Evolutionary conservation across 2,113 vertebrate species (phyloP), one percentile per base, ranked within the genome.

Genomic region (Lophius piscatorius): DNA sequence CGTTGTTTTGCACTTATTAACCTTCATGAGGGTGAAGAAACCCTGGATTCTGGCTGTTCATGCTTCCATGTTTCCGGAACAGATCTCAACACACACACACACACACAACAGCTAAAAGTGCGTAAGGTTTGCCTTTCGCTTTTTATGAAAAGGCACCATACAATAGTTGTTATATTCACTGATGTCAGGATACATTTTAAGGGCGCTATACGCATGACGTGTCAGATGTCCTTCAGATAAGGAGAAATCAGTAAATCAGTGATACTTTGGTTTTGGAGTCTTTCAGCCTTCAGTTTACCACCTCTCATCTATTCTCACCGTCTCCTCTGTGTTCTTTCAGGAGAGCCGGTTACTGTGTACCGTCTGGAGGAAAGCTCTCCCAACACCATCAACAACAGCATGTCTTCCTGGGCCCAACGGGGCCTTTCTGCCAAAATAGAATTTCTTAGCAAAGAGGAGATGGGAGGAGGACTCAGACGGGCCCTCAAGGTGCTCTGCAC

Each of bases 361-460:
- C 93, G 96, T 14, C 91, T 99, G 47, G 97, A 99, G 74, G 97
- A 99, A 86, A 99, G 97, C 52, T 99, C 97, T 23, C 97, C 96
- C 46, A 96, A 85, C 87, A 98, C 94, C 52, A 89, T 99, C 82
- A 97, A 98, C 88, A 99, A 99, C 91, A 99, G 97, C 92, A 99
- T 99, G 97, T 98, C 96, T 23, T 99, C 97, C 62, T 99, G 97
- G 97, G 93, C 96, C 35, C 97, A 98, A 21, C 89, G 94, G n/a
- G 97, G 96, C 5, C 94, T 98, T 31, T 98, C 93, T 79, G 97
- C 96, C 66, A 99, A 98, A 85, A 99, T 99, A 9, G 97, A 99
- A 51, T 99, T 99, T 82, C 90, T 99, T 66, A 98, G 97, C 88
- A 98, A 98, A 82, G 97, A 99, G 76, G 95, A 99, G 88, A 98